phyloP scores from a whole-genome alignment of 2,797 vertebrate species.

The Brotogeris chrysoptera region DNA sequence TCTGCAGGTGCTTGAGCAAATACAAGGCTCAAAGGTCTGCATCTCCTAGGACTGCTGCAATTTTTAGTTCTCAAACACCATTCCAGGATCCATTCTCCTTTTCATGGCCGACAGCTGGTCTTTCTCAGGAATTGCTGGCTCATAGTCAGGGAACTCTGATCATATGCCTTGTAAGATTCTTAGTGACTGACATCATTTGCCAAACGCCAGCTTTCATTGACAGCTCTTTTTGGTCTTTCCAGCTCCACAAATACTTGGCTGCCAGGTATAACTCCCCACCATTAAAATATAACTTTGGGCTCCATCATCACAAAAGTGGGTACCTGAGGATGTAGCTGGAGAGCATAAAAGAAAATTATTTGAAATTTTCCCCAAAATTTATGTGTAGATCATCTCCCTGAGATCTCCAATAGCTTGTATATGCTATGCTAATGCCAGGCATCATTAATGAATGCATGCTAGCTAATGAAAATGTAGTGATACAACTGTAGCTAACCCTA shows the following conservation, averaged over 20 bases:
- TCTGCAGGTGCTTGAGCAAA: conserved; percentile 44
- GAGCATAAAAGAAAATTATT: background rate
- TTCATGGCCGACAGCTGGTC: conserved; percentile 58
- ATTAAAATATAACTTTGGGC: background rate
- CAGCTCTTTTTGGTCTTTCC: conserved; percentile 16
- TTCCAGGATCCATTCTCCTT: conserved; percentile 17
- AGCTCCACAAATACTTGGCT: background rate
- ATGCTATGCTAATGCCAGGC: background rate
- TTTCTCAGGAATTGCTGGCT: conserved; percentile 48
- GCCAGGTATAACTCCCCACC: background rate
- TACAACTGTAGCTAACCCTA: background rate
- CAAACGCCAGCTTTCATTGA: conserved; percentile 38
- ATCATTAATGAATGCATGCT: background rate
- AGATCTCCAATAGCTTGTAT: background rate
- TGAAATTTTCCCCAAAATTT: background rate
- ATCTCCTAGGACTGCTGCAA: background rate
- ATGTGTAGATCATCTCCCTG: background rate
- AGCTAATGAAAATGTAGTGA: background rate
- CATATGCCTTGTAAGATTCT: conserved; percentile 44
- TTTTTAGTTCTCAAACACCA: conserved; percentile 30
- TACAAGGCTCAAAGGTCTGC: conserved; percentile 9
- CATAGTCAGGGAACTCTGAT: conserved; percentile 44
- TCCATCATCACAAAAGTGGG: background rate
- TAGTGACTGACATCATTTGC: conserved; percentile 50
- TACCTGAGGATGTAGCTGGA: background rate